phyloP scores from a whole-genome alignment of 2,888 invertebrate species.

The Sicus ferrugineus region DNA sequence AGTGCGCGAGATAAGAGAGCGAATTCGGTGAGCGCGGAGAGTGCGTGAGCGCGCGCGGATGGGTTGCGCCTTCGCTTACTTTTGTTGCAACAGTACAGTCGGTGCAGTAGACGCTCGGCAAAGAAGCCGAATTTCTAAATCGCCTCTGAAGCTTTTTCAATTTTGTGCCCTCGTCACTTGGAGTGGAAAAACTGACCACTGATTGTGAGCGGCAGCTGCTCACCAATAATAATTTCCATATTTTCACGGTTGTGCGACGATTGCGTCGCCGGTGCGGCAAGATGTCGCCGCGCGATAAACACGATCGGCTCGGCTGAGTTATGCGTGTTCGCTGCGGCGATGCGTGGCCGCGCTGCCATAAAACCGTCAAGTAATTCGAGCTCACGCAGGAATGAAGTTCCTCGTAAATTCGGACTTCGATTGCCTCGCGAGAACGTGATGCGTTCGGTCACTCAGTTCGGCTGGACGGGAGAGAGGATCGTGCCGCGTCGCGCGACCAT shows the following conservation, averaged over 20 bases:
- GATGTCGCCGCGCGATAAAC: conserved; percentile 32
- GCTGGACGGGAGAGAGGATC: too few species aligned
- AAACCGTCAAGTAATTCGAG: conserved; percentile 42
- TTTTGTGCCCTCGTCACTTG: too few species aligned
- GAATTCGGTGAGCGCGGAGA: conserved; percentile 10
- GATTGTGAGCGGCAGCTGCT: conserved; percentile 18
- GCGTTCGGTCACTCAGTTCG: background rate
- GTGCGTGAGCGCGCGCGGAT: background rate
- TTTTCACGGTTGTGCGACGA: conserved; percentile 41
- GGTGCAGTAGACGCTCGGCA: too few species aligned
- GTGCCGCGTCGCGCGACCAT: too few species aligned
- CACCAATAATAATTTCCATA: conserved; percentile 36
- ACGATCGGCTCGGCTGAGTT: conserved; percentile 20
- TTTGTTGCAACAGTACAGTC: too few species aligned
- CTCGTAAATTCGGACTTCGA: conserved; percentile 36
- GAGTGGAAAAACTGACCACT: too few species aligned
- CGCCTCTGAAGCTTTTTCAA: too few species aligned
- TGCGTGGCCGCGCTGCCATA: conserved; percentile 24
- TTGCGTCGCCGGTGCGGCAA: conserved; percentile 41
- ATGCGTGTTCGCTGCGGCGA: conserved; percentile 1
- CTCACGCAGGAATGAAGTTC: conserved; percentile 39
- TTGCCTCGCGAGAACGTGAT: conserved; percentile 29
- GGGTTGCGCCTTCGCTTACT: too few species aligned
- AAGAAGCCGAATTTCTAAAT: too few species aligned
- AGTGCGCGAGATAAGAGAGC: conserved; percentile 33